Percentiles rank a stretch among this genome's conserved stretches.
Evolutionary conservation across 2,797 vertebrate species (phyloP).

Genomic region (Protonibea diacanthus): DNA sequence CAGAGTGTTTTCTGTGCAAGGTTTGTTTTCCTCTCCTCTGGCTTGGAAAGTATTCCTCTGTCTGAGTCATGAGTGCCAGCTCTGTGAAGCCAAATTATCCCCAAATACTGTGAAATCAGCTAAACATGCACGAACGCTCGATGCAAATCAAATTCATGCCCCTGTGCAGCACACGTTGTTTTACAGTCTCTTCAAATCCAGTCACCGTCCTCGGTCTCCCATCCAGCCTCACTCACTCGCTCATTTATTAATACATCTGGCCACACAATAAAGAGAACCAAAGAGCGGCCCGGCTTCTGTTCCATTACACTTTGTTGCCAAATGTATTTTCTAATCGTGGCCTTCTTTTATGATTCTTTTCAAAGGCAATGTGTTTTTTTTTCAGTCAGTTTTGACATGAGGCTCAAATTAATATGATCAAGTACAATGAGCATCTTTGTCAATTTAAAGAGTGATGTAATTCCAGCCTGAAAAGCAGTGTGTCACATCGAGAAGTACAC

Average conservation of each 20-base stretch:
- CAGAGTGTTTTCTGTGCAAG: slow-evolving; percentile 61
- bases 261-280: background rate
- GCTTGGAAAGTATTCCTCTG: slow-evolving; percentile 61
- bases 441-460: slow-evolving; percentile 18
- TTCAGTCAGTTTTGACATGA: slow-evolving; percentile 16
- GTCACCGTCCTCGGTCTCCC: slow-evolving; percentile 2
- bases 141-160: slow-evolving; percentile 60
- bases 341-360: slow-evolving; percentile 21
- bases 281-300: slow-evolving; percentile 11
- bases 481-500: background rate
- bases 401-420: slow-evolving; percentile 16
- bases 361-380: slow-evolving; percentile 12
- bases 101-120: slow-evolving; percentile 74
- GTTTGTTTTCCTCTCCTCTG: slow-evolving; percentile 71
- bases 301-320: slow-evolving; percentile 2
- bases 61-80: slow-evolving; percentile 56
- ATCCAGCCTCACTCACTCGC: background rate
- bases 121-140: slow-evolving; percentile 55
- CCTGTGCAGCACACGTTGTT: slow-evolving; percentile 37
- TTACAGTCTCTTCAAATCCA: slow-evolving; percentile 35
- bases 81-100: slow-evolving; percentile 70
- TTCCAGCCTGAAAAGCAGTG: background rate
- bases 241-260: slow-evolving; percentile 28
- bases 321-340: slow-evolving; percentile 13
- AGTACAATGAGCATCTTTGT: background rate